Evolutionary conservation across 64 coral and sea anemone species (phyloP).

Genomic region (Pocillopora verrucosa): DNA sequence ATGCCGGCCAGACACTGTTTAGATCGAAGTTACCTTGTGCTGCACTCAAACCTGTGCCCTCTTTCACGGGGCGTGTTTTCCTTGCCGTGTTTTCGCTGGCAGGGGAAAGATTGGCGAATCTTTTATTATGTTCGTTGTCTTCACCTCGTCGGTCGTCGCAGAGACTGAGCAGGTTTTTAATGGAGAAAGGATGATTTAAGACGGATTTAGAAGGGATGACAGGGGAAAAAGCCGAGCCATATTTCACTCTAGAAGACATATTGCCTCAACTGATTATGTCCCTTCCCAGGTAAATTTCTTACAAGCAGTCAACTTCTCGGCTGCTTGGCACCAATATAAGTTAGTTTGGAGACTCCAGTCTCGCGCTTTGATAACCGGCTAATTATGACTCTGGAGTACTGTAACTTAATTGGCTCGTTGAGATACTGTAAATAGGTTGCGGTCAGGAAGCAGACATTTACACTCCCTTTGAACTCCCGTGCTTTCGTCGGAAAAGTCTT

Average conservation of each 20-base stretch:
- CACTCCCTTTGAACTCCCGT: constrained; percentile 38
- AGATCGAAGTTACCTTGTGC: background rate
- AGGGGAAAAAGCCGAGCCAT: constrained; percentile 48
- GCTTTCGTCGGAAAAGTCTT: constrained; percentile 8
- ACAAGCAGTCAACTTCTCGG: constrained; percentile 43
- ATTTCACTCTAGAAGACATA: constrained; percentile 48
- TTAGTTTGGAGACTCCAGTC: constrained; percentile 27
- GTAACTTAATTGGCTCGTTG: constrained; percentile 41
- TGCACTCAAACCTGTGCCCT: background rate
- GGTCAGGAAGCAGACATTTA: constrained; percentile 40
- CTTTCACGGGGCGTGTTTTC: background rate
- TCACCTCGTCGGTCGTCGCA: background rate
- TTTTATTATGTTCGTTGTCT: background rate
- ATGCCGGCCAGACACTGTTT: constrained; percentile 9
- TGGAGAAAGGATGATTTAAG: constrained; percentile 52
- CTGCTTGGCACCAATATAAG: constrained; percentile 46
- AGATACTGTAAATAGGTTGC: constrained; percentile 20
- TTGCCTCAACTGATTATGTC: background rate
- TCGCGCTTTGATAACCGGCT: constrained; percentile 33
- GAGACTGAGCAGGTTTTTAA: constrained; percentile 36
- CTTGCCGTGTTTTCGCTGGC: background rate
- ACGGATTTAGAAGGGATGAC: constrained; percentile 42
- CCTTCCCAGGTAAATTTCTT: background rate
- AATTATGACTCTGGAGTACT: constrained; percentile 26
- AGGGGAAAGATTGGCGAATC: background rate